Conservation (phyloP, 1,140 invertebrate species). For the Anastatus disparis region DNA sequence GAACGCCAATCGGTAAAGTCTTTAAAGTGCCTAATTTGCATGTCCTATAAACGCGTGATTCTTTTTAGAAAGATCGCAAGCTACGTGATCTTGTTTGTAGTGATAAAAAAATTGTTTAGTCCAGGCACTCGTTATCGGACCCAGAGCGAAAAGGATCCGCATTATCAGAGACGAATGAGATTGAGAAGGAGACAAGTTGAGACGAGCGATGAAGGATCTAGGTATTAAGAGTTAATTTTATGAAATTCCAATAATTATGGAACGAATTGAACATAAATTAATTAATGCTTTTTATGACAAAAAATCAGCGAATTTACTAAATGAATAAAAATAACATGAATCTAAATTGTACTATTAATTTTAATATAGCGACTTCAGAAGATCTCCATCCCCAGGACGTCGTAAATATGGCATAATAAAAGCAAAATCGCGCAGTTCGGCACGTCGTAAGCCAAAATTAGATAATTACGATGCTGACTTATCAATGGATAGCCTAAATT, state of each 20-base stretch:
- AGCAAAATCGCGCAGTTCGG: slow-evolving; percentile 49
- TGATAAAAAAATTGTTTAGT: slow-evolving; percentile 56
- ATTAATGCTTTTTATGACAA: too few species aligned
- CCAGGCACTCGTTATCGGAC: slow-evolving; percentile 79
- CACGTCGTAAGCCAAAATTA: slow-evolving; percentile 42
- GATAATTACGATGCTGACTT: slow-evolving; percentile 58
- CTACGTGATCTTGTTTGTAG: slow-evolving; percentile 39
- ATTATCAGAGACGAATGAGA: slow-evolving; percentile 75
- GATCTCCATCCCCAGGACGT: slow-evolving; percentile 58
- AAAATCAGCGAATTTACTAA: too few species aligned
- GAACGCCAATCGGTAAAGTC: slow-evolving; percentile 61
- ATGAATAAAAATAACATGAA: too few species aligned
- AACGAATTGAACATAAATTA: too few species aligned
- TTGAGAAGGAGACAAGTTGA: slow-evolving; percentile 61
- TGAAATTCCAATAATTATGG: too few species aligned
- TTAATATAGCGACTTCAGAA: slow-evolving; percentile 38
- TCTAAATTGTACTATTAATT: neutral
- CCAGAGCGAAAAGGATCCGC: slow-evolving; percentile 81
- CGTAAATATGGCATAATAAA: slow-evolving; percentile 53
- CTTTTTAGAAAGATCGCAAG: too few species aligned
- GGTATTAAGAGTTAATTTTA: too few species aligned
- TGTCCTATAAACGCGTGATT: too few species aligned
- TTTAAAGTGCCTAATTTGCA: too few species aligned
- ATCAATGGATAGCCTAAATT: slow-evolving; percentile 61
- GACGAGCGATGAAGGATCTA: slow-evolving; percentile 60